Evolutionary conservation across 1,140 invertebrate genomes (phyloP).

Genomic region (Aphidius ervi): DNA sequence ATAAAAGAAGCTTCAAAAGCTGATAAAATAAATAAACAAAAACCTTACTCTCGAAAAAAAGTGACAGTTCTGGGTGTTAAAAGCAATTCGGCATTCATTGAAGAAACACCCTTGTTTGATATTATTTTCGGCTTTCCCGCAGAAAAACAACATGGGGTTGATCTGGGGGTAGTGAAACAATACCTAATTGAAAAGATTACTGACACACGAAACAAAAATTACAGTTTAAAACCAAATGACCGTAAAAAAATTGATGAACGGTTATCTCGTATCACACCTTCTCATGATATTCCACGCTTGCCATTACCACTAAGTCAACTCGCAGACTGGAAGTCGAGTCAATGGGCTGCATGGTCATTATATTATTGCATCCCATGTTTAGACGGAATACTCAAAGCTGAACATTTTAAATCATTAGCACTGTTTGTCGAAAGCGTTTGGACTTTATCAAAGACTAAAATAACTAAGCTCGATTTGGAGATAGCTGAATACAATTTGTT

Average conservation of each 20-base stretch:
- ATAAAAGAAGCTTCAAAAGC: conserved; percentile 21
- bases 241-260: background rate
- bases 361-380: background rate
- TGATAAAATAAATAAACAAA: conserved; percentile 5
- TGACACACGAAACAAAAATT: background rate
- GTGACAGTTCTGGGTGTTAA: conserved; percentile 20
- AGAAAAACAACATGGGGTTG: conserved; percentile 24
- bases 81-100: conserved; percentile 4
- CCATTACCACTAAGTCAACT: background rate
- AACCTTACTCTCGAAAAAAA: background rate
- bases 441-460: background rate
- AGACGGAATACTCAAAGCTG: background rate
- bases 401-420: background rate
- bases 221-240: background rate
- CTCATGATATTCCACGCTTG: background rate
- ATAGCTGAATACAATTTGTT: conserved; percentile 3
- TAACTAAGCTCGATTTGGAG: background rate
- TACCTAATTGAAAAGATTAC: conserved; percentile 15
- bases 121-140: conserved; percentile 25
- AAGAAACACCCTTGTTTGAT: conserved; percentile 19
- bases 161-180: conserved; percentile 22
- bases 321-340: background rate
- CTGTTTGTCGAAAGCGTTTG: conserved; percentile 8
- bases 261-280: background rate
- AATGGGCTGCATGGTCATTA: background rate